Evolutionary conservation across 2,113 vertebrate genomes (phyloP).

Genomic region (Hucho hucho): DNA sequence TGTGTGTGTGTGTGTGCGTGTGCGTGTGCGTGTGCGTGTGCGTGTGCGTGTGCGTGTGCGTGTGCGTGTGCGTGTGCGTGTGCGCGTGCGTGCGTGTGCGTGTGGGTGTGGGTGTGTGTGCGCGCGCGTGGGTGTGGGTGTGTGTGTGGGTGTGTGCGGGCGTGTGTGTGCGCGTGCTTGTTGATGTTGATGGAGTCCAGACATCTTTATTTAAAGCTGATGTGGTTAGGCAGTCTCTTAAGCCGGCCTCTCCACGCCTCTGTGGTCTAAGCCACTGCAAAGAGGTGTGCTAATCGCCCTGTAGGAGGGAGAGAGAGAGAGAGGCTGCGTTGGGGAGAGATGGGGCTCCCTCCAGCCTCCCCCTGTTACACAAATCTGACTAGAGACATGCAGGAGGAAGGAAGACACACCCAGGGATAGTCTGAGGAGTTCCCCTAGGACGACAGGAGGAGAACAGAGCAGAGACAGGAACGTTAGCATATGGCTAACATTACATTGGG

Average conservation of each 20-base stretch:
- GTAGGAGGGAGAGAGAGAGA: slow-evolving; percentile 16
- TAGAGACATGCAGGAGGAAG: background rate
- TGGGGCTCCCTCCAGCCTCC: background rate
- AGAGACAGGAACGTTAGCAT: background rate
- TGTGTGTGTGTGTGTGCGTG: slow-evolving; percentile 26
- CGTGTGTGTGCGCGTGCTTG: slow-evolving; percentile 11
- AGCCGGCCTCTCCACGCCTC: slow-evolving; percentile 63
- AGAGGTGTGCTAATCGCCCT: slow-evolving; percentile 66
- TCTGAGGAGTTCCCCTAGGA: background rate
- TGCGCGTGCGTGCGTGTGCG: slow-evolving; percentile 25
- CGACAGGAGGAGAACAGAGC: background rate
- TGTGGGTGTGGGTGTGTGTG: slow-evolving; percentile 25
- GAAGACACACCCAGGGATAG: background rate
- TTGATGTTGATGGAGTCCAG: slow-evolving; percentile 67
- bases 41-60: slow-evolving; percentile 23
- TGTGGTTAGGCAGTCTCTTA: slow-evolving; percentile 69
- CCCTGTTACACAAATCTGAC: background rate
- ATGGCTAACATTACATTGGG: background rate
- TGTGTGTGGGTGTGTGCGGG: slow-evolving; percentile 37
- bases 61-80: slow-evolving; percentile 36
- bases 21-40: slow-evolving; percentile 25
- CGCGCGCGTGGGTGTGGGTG: slow-evolving; percentile 43
- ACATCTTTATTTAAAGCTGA: slow-evolving; percentile 70
- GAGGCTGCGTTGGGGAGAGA: background rate
- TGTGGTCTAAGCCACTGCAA: slow-evolving; percentile 67